Evolutionary conservation across 2,797 vertebrate genomes (phyloP), one percentile per base, ranked within the genome.

Genomic region (Phrynocephalus guinanensis): DNA sequence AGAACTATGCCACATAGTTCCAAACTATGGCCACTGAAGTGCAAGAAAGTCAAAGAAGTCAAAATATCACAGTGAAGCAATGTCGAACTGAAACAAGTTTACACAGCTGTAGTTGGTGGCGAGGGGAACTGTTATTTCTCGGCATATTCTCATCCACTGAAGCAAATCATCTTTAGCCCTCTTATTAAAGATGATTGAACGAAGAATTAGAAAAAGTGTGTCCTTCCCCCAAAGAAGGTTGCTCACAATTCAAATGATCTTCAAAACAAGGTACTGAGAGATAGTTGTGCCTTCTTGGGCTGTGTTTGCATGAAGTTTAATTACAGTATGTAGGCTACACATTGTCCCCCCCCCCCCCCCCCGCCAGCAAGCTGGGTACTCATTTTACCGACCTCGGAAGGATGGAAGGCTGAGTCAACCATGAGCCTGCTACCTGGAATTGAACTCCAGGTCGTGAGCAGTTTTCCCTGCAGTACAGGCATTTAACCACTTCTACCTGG

Each of bases 141-240:
- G 56, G 52, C 50, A 79, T 44, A 8, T 20, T 79, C 78, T 15
- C 52, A 30, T 30, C 52, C n/a, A 79, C n/a, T 50, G 18, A 79
- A 60, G n/a, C 20, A 79, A 79, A 33, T 50, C 10, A 76, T 66
- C 48, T 84, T 84, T 77, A 76, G 56, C 7, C 63, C 33, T 24
- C 22, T 76, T 84, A 76, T 84, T 84, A 44, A 66, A 56, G 60
- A 48, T 63, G 48, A 63, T 20, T 84, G 56, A 84, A 84, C 22
- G 48, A 33, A 48, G 60, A 76, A 77, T 20, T 84, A 56, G 56
- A 22, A 84, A 44, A 20, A 76, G 1, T 84, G 56, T 84, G 56
- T 84, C 66, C 56, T 67, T 28, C 26, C 33, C 66, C 72, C 30
- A 83, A 60, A 24, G 48, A 28, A 24, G 75, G 44, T 77, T 52